phyloP scores from a whole-genome alignment of 2,797 vertebrate genomes.

The Parambassis ranga region DNA sequence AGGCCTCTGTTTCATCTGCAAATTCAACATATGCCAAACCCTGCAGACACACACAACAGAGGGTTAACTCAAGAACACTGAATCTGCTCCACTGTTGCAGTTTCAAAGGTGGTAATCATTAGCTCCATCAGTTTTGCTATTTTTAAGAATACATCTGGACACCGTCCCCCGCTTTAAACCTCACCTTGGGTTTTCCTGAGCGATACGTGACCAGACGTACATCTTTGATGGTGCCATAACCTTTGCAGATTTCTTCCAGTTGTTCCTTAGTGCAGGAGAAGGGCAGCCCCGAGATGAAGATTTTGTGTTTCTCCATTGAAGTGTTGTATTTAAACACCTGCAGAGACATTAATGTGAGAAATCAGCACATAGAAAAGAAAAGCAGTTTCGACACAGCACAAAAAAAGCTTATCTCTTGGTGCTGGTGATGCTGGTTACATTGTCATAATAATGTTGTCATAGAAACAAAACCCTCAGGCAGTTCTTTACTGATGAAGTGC shows the following conservation, averaged over 20 bases:
- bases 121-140: background rate
- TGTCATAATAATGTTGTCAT: no score
- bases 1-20: slow-evolving; percentile 88
- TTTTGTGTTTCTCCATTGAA: slow-evolving; percentile 92
- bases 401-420: no score
- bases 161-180: background rate
- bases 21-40: slow-evolving; percentile 97
- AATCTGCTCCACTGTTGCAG: background rate
- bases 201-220: slow-evolving; percentile 94
- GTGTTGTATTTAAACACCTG: slow-evolving; percentile 96
- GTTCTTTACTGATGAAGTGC: no score
- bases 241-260: slow-evolving; percentile 86
- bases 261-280: slow-evolving; percentile 92
- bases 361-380: no score
- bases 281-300: slow-evolving; percentile 94
- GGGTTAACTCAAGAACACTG: background rate
- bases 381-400: no score
- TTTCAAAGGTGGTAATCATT: background rate
- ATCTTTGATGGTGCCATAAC: slow-evolving; percentile 87
- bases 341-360: background rate
- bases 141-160: slow-evolving; percentile 4
- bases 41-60: slow-evolving; percentile 65
- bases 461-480: no score
- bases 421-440: no score
- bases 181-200: slow-evolving; percentile 95